These are phyloP conservation scores for Eubucco bourcierii DNA, from an alignment of 2,113 vertebrate genomes.

Conservation along the genomic window DNA sequence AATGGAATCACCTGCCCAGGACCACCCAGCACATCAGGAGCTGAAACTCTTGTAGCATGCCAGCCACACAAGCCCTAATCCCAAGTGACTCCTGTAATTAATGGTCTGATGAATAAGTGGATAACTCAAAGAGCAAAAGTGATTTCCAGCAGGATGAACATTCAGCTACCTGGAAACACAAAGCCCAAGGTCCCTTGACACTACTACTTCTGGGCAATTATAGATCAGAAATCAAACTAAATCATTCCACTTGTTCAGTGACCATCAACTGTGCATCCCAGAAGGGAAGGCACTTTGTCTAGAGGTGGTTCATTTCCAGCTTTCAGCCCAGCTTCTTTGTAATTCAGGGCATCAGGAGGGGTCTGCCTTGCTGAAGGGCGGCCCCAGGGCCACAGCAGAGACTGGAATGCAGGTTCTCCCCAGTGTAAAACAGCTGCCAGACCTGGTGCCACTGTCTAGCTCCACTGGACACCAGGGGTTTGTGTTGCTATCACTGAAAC, in stretches of 20 bases:
- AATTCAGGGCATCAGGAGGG: neutral
- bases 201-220: neutral
- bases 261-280: neutral
- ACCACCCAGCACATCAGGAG: neutral
- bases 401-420: neutral
- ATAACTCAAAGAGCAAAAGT: neutral
- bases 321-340: neutral
- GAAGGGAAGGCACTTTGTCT: neutral
- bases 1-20: neutral
- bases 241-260: neutral
- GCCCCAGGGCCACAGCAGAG: neutral
- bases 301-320: neutral
- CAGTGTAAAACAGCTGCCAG: fast-evolving
- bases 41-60: fast-evolving
- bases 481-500: neutral
- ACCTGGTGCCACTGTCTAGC: neutral
- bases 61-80: neutral
- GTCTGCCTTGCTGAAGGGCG: fast-evolving
- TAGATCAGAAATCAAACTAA: neutral
- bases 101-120: neutral
- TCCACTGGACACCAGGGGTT: neutral
- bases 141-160: neutral
- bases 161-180: neutral
- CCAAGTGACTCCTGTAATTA: neutral
- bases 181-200: neutral